Percentiles rank a stretch among this genome's conserved stretches.
Conservation (phyloP, 2,797 vertebrate genomes). For the Cyprinodon diabolis region DNA sequence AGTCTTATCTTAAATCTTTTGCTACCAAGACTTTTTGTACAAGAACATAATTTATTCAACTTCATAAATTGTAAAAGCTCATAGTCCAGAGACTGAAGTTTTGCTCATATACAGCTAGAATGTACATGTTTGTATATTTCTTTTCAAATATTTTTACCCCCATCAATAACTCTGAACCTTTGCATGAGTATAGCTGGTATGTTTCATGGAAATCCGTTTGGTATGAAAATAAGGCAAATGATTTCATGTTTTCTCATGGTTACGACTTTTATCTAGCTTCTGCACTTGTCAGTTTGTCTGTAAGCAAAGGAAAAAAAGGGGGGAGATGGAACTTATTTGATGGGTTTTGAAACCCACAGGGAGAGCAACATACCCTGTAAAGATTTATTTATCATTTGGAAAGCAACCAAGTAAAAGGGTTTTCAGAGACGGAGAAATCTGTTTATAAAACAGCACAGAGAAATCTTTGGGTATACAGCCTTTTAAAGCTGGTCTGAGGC, state of each 20-base stretch:
- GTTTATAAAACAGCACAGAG: constrained; percentile 30
- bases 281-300: constrained; percentile 55
- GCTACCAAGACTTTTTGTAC: not conserved
- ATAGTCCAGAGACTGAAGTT: not conserved
- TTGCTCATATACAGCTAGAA: not conserved
- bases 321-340: constrained; percentile 58
- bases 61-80: not conserved
- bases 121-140: constrained; percentile 6
- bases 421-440: constrained; percentile 20
- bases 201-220: constrained; percentile 50
- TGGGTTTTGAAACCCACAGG: constrained; percentile 56
- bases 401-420: constrained; percentile 23
- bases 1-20: not conserved
- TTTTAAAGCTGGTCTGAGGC: constrained; percentile 30
- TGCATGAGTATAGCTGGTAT: constrained; percentile 4
- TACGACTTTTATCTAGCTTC: constrained; percentile 51
- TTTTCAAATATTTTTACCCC: constrained; percentile 15
- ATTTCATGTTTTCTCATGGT: constrained; percentile 51
- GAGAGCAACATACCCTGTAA: constrained; percentile 50
- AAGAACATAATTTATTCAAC: not conserved
- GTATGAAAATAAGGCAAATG: constrained; percentile 35
- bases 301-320: constrained; percentile 17
- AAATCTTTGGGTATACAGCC: constrained; percentile 26
- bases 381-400: constrained; percentile 69
- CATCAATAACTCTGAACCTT: constrained; percentile 34